Percentiles rank a stretch among this genome's conserved stretches.
Conservation (phyloP, 2,113 vertebrate genomes). For the Mastomys natalensis region DNA sequence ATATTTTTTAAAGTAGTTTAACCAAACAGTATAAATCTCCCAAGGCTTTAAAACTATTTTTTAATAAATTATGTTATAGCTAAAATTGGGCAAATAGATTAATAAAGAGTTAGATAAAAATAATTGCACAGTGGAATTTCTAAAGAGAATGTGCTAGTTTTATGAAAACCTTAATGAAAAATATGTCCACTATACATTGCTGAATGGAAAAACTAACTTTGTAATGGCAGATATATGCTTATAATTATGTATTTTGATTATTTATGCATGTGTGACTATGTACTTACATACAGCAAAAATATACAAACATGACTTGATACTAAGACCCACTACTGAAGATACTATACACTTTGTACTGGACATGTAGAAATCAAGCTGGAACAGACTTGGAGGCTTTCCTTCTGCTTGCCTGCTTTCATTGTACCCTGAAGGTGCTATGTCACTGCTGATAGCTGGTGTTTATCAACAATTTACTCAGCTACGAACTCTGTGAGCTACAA, state of each 20-base stretch:
- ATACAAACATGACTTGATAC: not conserved
- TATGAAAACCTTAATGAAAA: not conserved
- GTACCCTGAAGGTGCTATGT: not conserved
- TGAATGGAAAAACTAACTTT: constrained; percentile 32
- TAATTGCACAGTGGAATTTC: not conserved
- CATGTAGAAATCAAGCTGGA: not conserved
- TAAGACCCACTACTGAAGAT: not conserved
- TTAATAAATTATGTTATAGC: not conserved
- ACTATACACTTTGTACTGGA: not conserved
- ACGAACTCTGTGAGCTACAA: not conserved
- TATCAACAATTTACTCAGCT: not conserved
- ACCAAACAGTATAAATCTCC: not conserved
- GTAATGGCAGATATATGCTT: not conserved
- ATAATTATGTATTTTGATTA: not conserved
- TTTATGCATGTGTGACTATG: not conserved
- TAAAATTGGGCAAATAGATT: not conserved
- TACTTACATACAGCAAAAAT: not conserved
- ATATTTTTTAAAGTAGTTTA: not conserved
- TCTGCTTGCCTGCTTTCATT: not conserved
- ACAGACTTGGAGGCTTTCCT: not conserved
- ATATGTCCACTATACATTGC: not conserved
- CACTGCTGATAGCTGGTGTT: not conserved
- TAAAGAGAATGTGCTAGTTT: not conserved
- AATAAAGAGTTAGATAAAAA: not conserved
- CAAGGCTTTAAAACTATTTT: constrained; percentile 22